Evolutionary conservation across 2,797 vertebrate genomes (phyloP).

Genomic region (Trematomus bernacchii): DNA sequence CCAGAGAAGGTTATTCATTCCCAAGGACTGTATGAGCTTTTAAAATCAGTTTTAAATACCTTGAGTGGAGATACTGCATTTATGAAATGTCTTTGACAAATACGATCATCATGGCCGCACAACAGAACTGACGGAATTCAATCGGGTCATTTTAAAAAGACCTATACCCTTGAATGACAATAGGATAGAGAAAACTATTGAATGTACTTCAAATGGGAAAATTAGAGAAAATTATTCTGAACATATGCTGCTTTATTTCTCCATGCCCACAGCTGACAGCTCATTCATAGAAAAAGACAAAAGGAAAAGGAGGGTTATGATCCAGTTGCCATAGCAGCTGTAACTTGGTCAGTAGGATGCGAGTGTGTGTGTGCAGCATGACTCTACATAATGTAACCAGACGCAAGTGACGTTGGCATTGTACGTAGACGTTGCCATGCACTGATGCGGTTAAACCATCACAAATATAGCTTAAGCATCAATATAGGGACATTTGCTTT

Average conservation of each 20-base stretch:
- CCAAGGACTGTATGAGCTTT: not conserved
- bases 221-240: not conserved
- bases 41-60: too few species aligned
- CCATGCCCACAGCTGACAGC: constrained; percentile 8
- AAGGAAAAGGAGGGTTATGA: constrained; percentile 19
- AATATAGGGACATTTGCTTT: not conserved
- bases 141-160: not conserved
- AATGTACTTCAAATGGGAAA: constrained; percentile 1
- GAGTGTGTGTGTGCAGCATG: constrained; percentile 36
- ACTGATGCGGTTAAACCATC: not conserved
- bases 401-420: constrained; percentile 7
- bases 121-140: not conserved
- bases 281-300: constrained; percentile 14
- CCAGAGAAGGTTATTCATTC: not conserved
- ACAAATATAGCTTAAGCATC: not conserved
- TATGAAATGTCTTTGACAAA: not conserved
- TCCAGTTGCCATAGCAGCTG: constrained; percentile 74
- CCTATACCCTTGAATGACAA: not conserved
- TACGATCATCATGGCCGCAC: not conserved
- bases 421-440: constrained; percentile 22
- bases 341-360: constrained; percentile 49
- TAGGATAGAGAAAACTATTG: not conserved
- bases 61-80: too few species aligned
- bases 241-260: constrained; percentile 8
- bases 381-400: constrained; percentile 36